Evolutionary conservation across 2,797 vertebrate genomes (phyloP).

Genomic region (Gymnodraco acuticeps): DNA sequence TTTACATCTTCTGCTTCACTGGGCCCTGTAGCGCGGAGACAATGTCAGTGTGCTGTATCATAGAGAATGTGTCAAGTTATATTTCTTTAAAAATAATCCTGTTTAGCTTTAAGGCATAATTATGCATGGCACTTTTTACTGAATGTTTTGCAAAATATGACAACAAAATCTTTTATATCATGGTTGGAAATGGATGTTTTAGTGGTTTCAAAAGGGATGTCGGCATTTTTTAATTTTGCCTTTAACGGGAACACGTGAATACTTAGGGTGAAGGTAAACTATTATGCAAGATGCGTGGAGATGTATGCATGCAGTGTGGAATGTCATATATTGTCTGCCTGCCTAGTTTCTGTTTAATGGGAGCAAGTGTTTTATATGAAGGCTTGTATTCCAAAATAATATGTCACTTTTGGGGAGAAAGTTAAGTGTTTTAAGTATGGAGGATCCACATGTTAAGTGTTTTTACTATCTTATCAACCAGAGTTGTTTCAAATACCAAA

Average conservation of each 20-base stretch:
- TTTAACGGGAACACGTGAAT: constrained; percentile 30
- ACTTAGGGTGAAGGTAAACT: constrained; percentile 37
- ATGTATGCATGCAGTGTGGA: constrained; percentile 56
- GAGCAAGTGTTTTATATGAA: constrained; percentile 29
- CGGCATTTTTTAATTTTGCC: constrained; percentile 16
- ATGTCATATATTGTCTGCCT: constrained; percentile 35
- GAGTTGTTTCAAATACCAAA: constrained; percentile 15
- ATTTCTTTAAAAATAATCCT: neutral
- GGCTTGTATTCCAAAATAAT: constrained; percentile 11
- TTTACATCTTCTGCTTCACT: constrained; percentile 38
- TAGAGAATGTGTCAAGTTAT: constrained; percentile 36
- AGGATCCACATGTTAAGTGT: neutral
- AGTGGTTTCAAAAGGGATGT: constrained; percentile 31
- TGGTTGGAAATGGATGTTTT: constrained; percentile 16
- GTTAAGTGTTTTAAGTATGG: neutral
- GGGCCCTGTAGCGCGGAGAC: constrained; percentile 26
- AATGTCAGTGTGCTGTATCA: constrained; percentile 15
- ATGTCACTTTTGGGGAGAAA: neutral
- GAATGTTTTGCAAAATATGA: constrained; percentile 26
- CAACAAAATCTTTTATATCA: constrained; percentile 4
- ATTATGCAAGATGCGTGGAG: constrained; percentile 39
- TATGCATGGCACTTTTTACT: constrained; percentile 60
- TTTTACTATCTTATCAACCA: neutral
- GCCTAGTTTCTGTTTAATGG: constrained; percentile 21
- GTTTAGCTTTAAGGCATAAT: constrained; percentile 24